These are phyloP conservation scores for Sipha flava DNA, from an alignment of 1,140 invertebrate species.

Conservation along the genomic window DNA sequence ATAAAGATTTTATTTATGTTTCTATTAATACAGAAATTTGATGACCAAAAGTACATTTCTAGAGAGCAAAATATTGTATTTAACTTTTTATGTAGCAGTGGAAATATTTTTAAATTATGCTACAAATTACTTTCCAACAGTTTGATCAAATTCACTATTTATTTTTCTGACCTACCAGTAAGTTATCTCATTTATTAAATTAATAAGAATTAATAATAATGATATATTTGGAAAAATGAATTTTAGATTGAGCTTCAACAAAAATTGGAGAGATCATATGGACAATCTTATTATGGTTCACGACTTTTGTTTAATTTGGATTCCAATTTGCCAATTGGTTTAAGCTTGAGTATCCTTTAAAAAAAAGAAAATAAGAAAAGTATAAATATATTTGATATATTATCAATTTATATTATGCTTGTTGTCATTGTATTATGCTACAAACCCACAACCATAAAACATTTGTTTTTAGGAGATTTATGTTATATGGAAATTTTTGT, in stretches of 20 bases:
- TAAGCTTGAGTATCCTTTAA: slow-evolving; percentile 14
- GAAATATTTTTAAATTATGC: slow-evolving; percentile 12
- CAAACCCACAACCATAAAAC: no score
- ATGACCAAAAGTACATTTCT: not conserved
- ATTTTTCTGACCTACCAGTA: slow-evolving; percentile 18
- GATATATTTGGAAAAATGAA: not conserved
- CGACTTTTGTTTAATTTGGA: not conserved
- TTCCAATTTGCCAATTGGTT: slow-evolving; percentile 7
- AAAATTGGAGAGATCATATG: not conserved
- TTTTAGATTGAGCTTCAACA: not conserved
- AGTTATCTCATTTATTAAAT: not conserved
- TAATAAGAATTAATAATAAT: not conserved
- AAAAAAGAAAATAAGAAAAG: not conserved
- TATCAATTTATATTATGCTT: not conserved
- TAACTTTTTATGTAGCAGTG: not conserved
- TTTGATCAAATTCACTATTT: not conserved
- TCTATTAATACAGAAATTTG: not conserved
- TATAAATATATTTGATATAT: not conserved
- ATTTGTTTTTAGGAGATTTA: no score
- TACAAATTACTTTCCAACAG: slow-evolving; percentile 1
- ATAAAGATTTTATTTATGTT: no score
- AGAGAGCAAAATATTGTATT: not conserved
- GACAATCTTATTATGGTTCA: not conserved
- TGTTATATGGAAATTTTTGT: no score
- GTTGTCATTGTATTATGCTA: no score